Evolutionary conservation across 2,888 invertebrate species (phyloP).

Genomic region (Acronicta psi): DNA sequence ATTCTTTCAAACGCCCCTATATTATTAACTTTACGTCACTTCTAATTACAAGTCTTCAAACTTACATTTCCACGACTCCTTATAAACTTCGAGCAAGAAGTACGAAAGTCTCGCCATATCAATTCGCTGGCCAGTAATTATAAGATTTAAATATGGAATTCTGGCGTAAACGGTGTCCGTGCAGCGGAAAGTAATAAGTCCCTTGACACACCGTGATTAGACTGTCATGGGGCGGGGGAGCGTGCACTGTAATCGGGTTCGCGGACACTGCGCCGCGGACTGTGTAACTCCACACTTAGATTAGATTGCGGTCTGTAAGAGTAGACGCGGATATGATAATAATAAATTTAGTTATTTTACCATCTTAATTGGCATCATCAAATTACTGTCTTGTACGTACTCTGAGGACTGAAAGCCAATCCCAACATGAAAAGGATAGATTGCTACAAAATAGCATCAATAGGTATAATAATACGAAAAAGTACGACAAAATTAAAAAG

Average conservation of each 20-base stretch:
- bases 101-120: conserved; percentile 39
- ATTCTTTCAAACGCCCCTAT: not conserved
- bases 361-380: too few relatives aligned
- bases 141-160: conserved; percentile 56
- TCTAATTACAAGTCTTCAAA: conserved; percentile 40
- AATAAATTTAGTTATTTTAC: not conserved
- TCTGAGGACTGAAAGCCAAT: too few relatives aligned
- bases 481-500: too few relatives aligned
- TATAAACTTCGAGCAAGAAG: conserved; percentile 31
- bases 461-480: too few relatives aligned
- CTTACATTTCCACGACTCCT: conserved; percentile 19
- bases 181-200: conserved; percentile 67
- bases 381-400: too few relatives aligned
- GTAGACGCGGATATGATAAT: conserved; percentile 15
- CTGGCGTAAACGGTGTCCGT: conserved; percentile 58
- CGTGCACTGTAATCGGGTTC: conserved; percentile 74
- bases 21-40: conserved; percentile 7
- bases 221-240: conserved; percentile 73
- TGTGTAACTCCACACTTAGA: conserved; percentile 56
- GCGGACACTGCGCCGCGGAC: conserved; percentile 60
- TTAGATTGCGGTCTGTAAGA: conserved; percentile 30
- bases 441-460: too few relatives aligned
- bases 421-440: too few relatives aligned
- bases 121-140: conserved; percentile 48
- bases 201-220: conserved; percentile 78